phyloP scores from a whole-genome alignment of 1,140 invertebrate species.

The Latrodectus geometricus region DNA sequence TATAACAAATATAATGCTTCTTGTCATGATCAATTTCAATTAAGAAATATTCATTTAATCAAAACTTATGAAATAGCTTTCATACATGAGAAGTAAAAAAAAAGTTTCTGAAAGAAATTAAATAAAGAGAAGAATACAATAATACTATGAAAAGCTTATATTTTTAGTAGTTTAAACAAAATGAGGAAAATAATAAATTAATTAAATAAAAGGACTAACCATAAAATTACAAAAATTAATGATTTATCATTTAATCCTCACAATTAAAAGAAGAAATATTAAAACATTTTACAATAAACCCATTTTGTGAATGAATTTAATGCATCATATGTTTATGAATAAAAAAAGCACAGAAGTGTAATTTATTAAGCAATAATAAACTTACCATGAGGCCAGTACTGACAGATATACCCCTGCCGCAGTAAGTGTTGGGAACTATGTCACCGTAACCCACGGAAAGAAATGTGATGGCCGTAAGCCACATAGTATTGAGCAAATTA shows the following conservation, averaged over 20 bases:
- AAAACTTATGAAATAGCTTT: too few relatives aligned
- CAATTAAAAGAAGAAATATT: not conserved
- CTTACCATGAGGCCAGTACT: constrained; percentile 99
- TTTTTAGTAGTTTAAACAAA: too few relatives aligned
- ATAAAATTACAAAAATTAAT: too few relatives aligned
- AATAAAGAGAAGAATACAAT: too few relatives aligned
- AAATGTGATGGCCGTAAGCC: constrained; percentile 98
- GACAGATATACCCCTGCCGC: constrained; percentile 91
- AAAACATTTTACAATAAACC: not conserved
- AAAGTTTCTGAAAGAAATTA: too few relatives aligned
- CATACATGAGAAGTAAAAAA: too few relatives aligned
- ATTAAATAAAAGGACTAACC: too few relatives aligned
- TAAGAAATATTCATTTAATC: too few relatives aligned
- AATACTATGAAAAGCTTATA: too few relatives aligned
- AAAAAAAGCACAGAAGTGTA: not conserved
- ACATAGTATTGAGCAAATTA: constrained; percentile 98
- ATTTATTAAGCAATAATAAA: constrained; percentile 64
- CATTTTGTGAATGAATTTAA: not conserved
- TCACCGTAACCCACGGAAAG: constrained; percentile 99
- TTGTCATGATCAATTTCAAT: too few relatives aligned
- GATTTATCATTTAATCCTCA: not conserved
- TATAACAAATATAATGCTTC: too few relatives aligned
- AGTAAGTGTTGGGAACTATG: constrained; percentile 99
- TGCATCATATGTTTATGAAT: not conserved
- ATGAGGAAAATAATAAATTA: too few relatives aligned